phyloP scores from a whole-genome alignment of 2,113 vertebrate genomes.

The Loxodonta africana region DNA sequence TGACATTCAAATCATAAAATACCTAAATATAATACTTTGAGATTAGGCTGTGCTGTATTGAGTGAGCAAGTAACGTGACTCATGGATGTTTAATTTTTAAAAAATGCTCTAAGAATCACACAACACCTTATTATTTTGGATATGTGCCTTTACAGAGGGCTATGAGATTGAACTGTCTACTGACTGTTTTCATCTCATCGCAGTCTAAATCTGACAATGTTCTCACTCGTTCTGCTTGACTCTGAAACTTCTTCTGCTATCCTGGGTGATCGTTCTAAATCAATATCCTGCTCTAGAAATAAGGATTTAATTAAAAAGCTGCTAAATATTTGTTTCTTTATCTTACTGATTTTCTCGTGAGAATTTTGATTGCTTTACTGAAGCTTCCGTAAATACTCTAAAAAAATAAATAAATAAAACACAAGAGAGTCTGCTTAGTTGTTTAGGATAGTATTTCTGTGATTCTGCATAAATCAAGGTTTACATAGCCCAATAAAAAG shows the following conservation, averaged over 20 bases:
- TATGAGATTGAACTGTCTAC: neutral
- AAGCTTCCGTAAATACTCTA: slow-evolving; percentile 51
- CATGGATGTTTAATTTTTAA: neutral
- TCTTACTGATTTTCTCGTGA: slow-evolving; percentile 66
- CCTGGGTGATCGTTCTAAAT: slow-evolving; percentile 70
- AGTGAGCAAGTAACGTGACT: neutral
- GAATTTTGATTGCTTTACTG: slow-evolving; percentile 54
- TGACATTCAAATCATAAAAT: neutral
- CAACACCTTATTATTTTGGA: slow-evolving; percentile 4
- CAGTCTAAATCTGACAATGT: slow-evolving; percentile 31
- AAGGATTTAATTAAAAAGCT: slow-evolving; percentile 83
- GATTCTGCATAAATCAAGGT: slow-evolving; percentile 31
- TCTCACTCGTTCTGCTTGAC: slow-evolving; percentile 55
- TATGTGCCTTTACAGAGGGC: neutral
- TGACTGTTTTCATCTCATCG: slow-evolving; percentile 41
- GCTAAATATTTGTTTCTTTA: slow-evolving; percentile 83
- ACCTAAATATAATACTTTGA: neutral
- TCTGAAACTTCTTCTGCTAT: slow-evolving; percentile 64
- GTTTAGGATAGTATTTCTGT: neutral
- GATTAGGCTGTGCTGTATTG: neutral
- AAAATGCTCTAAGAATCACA: neutral
- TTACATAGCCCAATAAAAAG: slow-evolving; percentile 49
- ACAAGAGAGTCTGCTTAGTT: neutral
- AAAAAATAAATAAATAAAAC: neutral
- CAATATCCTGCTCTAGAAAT: slow-evolving; percentile 78